phyloP scores from a whole-genome alignment of 92 coral and sea anemone genomes.

The Parazoanthus atlanticus region DNA sequence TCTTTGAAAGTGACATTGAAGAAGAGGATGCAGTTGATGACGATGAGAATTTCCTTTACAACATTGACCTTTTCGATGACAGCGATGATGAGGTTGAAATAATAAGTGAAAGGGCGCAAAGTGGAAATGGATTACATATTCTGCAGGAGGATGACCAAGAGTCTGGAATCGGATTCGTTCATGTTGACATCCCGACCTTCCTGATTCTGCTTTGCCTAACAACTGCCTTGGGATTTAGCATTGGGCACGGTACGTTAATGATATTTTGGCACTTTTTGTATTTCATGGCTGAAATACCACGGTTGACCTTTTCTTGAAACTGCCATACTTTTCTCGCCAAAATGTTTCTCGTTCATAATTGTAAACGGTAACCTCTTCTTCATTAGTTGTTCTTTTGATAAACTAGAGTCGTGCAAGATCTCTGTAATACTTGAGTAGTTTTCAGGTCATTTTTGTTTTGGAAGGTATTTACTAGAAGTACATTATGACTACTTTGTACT shows the following conservation, averaged over 20 bases:
- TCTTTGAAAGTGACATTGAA: conserved; percentile 51
- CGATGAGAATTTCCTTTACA: conserved; percentile 35
- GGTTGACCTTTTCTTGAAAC: background rate
- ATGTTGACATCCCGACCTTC: conserved; percentile 87
- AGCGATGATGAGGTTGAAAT: conserved; percentile 1
- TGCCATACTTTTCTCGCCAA: background rate
- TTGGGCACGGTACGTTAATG: conserved; percentile 90
- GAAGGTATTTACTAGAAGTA: too few species aligned
- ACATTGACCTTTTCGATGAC: conserved; percentile 36
- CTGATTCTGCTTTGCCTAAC: conserved; percentile 87
- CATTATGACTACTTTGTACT: too few species aligned
- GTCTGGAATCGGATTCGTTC: conserved; percentile 39
- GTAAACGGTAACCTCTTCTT: background rate
- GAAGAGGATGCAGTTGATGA: conserved; percentile 20
- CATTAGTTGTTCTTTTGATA: too few species aligned
- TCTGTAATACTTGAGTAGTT: background rate
- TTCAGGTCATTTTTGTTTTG: background rate
- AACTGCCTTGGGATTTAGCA: conserved; percentile 93
- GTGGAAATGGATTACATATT: background rate
- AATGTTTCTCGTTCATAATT: background rate
- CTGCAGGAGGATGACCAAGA: conserved; percentile 19
- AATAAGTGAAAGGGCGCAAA: background rate
- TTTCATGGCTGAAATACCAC: background rate
- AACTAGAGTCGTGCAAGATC: too few species aligned
- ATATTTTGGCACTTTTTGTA: background rate